These are phyloP conservation scores for Eristalis intricaria DNA, from an alignment of 2,888 invertebrate genomes.

Conservation along the genomic window DNA sequence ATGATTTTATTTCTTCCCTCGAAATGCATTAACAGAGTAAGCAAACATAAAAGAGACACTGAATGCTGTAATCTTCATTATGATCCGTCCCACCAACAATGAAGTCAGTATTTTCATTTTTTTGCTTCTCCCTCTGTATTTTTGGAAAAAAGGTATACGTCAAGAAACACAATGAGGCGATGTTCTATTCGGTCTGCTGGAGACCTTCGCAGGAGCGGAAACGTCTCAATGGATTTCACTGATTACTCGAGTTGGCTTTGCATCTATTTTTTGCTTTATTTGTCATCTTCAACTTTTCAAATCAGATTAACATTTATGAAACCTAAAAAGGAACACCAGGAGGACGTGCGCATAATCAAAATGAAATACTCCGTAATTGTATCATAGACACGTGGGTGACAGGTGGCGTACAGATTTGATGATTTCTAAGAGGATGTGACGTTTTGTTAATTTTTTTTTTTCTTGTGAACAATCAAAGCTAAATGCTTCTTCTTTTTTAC, in stretches of 20 bases:
- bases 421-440: neutral
- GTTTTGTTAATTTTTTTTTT: neutral
- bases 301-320: neutral
- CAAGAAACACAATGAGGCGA: neutral
- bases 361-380: neutral
- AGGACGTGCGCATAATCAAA: neutral
- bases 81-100: constrained; percentile 4
- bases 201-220: neutral
- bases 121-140: neutral
- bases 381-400: neutral
- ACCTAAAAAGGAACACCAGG: neutral
- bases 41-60: constrained; percentile 11
- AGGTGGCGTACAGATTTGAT: neutral
- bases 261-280: neutral
- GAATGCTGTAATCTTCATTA: constrained; percentile 6
- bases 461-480: neutral
- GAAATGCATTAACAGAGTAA: constrained; percentile 7
- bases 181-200: neutral
- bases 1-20: neutral
- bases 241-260: neutral
- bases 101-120: neutral
- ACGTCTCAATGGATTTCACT: neutral
- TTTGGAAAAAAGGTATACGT: neutral
- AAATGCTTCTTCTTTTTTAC: neutral
- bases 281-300: neutral